Evolutionary conservation across 1,140 invertebrate genomes (phyloP).

Genomic region (Delia radicum): DNA sequence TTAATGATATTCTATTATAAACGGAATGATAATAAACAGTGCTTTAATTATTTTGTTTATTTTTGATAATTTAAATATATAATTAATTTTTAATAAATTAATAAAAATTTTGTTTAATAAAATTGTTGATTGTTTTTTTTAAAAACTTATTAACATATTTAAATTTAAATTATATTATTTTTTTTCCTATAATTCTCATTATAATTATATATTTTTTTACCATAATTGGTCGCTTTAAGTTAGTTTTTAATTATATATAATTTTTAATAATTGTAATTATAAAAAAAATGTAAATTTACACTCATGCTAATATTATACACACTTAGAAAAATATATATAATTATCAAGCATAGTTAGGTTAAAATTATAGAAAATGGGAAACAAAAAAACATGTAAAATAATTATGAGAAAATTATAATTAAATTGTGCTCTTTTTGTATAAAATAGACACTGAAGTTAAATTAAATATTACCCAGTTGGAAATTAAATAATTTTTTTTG

Average conservation of each 20-base stretch:
- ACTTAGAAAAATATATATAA: background rate
- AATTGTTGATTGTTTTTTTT: background rate
- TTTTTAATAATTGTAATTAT: too few relatives aligned
- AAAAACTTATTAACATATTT: background rate
- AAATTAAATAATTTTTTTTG: too few relatives aligned
- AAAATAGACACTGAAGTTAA: too few relatives aligned
- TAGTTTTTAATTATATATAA: too few relatives aligned
- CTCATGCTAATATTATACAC: background rate
- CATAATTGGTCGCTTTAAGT: too few relatives aligned
- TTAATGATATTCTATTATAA: background rate
- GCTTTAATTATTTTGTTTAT: too few relatives aligned
- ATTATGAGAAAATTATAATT: background rate
- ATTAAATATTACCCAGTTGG: background rate
- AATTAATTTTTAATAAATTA: too few relatives aligned
- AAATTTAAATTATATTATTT: background rate
- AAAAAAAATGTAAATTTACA: background rate
- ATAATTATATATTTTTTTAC: too few relatives aligned
- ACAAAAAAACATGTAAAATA: background rate
- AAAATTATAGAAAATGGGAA: background rate
- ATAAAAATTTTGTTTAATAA: too few relatives aligned
- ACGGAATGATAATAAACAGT: too few relatives aligned
- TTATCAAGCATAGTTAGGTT: background rate
- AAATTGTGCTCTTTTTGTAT: background rate
- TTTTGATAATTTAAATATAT: too few relatives aligned
- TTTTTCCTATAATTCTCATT: too few relatives aligned